Conservation (phyloP, 2,888 invertebrate genomes). For the Philaethria dido region DNA sequence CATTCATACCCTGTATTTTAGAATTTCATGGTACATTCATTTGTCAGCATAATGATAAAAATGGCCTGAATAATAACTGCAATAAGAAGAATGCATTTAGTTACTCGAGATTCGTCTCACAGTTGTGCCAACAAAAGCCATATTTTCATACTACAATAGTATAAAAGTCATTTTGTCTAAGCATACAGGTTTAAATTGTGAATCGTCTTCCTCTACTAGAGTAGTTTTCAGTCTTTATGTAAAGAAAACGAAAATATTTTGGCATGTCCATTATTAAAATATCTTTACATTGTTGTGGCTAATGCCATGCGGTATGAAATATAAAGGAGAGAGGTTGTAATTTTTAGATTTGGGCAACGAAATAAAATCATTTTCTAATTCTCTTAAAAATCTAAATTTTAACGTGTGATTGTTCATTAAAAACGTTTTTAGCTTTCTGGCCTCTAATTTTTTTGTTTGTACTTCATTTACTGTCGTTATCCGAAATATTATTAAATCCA, state of each 20-base stretch:
- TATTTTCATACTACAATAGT: conserved; percentile 36
- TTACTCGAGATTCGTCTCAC: conserved; percentile 24
- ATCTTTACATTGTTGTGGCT: too few relatives aligned
- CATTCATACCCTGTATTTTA: not conserved
- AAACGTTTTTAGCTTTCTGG: too few relatives aligned
- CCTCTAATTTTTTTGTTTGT: too few relatives aligned
- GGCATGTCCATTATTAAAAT: too few relatives aligned
- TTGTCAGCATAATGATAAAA: not conserved
- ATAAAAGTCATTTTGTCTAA: conserved; percentile 33
- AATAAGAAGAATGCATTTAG: conserved; percentile 31
- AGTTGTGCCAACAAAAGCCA: conserved; percentile 33
- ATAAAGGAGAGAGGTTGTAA: too few relatives aligned
- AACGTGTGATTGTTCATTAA: too few relatives aligned
- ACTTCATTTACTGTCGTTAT: too few relatives aligned
- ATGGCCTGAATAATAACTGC: conserved; percentile 25
- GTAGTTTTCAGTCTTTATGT: not conserved
- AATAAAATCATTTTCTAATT: too few relatives aligned
- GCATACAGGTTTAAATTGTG: conserved; percentile 30
- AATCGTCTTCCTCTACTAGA: conserved; percentile 19
- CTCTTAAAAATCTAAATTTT: too few relatives aligned
- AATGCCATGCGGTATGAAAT: too few relatives aligned
- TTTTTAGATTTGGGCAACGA: too few relatives aligned
- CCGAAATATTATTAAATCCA: too few relatives aligned
- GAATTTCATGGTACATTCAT: not conserved
- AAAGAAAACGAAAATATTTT: not conserved